These are phyloP conservation scores for Campoletis sonorensis DNA, from an alignment of 1,140 invertebrate genomes.

Conservation along the genomic window DNA sequence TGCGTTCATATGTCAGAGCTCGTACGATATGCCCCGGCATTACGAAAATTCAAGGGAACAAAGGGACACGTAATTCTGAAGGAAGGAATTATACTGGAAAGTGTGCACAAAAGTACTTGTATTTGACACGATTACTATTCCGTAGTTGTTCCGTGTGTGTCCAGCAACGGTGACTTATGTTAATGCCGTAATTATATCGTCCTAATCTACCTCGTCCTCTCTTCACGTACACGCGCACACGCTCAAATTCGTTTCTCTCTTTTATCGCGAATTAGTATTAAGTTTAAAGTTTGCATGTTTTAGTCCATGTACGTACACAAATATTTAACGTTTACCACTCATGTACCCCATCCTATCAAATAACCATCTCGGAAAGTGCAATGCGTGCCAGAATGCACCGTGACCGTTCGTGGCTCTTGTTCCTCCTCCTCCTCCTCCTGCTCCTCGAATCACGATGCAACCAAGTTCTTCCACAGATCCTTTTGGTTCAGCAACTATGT, in stretches of 20 bases:
- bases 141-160: slow-evolving; percentile 63
- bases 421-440: slow-evolving; percentile 28
- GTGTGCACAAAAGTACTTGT: slow-evolving; percentile 52
- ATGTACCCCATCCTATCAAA: slow-evolving; percentile 71
- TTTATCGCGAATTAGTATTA: slow-evolving; percentile 7
- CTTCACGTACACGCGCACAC: neutral
- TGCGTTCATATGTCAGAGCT: neutral
- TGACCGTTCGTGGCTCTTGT: slow-evolving; percentile 39
- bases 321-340: slow-evolving; percentile 67
- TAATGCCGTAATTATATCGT: slow-evolving; percentile 78
- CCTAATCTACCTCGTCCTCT: slow-evolving; percentile 72
- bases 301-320: slow-evolving; percentile 59
- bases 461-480: slow-evolving; percentile 10
- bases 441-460: slow-evolving; percentile 41
- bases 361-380: slow-evolving; percentile 75
- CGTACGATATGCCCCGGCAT: neutral
- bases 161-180: slow-evolving; percentile 73
- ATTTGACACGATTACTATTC: slow-evolving; percentile 76
- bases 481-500: neutral
- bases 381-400: slow-evolving; percentile 75
- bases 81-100: slow-evolving; percentile 7
- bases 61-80: slow-evolving; percentile 40
- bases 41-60: slow-evolving; percentile 55
- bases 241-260: neutral
- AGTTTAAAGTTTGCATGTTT: slow-evolving; percentile 45